Evolutionary conservation across 2,888 invertebrate genomes (phyloP).

Genomic region (Stratiomys singularior): DNA sequence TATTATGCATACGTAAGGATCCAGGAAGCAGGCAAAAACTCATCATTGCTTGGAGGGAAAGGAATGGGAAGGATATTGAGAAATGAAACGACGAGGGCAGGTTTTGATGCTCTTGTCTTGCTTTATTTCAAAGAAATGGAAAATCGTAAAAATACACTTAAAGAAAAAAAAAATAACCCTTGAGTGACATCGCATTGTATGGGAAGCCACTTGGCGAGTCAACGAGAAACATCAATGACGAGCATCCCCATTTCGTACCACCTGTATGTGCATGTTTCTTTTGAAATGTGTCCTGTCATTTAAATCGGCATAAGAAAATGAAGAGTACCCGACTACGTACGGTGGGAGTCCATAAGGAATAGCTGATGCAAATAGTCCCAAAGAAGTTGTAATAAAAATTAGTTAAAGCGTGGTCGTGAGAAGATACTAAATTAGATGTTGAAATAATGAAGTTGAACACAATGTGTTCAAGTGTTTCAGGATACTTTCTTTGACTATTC

Average conservation of each 20-base stretch:
- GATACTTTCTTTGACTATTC: too few species aligned
- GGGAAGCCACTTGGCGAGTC: slow-evolving; percentile 17
- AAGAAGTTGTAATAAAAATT: too few species aligned
- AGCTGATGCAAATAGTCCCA: too few species aligned
- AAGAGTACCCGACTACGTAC: too few species aligned
- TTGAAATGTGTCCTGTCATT: too few species aligned
- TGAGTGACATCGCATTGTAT: not conserved
- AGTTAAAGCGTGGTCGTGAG: too few species aligned
- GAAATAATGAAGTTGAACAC: too few species aligned
- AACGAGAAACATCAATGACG: slow-evolving; percentile 22
- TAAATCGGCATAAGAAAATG: too few species aligned
- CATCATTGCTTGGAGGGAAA: not conserved
- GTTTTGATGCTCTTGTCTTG: not conserved
- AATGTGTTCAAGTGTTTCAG: too few species aligned
- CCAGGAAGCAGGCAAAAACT: not conserved
- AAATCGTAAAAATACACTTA: slow-evolving; percentile 25
- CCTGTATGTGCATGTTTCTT: slow-evolving; percentile 19
- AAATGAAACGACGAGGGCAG: not conserved
- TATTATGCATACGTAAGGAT: slow-evolving; percentile 28
- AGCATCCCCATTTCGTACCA: not conserved
- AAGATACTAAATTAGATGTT: too few species aligned
- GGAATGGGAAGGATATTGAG: not conserved
- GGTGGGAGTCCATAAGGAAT: too few species aligned
- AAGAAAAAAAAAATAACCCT: slow-evolving; percentile 12
- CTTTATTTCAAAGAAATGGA: slow-evolving; percentile 18